phyloP scores from a whole-genome alignment of 2,113 vertebrate genomes.

The Prionailurus viverrinus region DNA sequence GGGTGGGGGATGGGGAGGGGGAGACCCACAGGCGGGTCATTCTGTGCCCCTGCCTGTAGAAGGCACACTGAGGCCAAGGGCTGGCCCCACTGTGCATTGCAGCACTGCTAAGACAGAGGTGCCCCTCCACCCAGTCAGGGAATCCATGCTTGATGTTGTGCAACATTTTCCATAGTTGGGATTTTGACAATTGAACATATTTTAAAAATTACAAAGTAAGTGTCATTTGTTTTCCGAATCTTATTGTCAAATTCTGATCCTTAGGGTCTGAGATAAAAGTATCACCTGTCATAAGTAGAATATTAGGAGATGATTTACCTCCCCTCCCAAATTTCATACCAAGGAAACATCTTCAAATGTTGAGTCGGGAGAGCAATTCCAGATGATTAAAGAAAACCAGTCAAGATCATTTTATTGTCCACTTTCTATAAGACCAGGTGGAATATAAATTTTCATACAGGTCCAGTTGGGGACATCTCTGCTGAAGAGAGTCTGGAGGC shows the following conservation, averaged over 20 bases:
- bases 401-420: background rate
- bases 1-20: background rate
- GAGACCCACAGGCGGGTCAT: conserved; percentile 39
- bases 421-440: background rate
- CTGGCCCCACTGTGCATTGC: background rate
- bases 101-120: background rate
- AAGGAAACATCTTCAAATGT: background rate
- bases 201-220: conserved; percentile 56
- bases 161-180: conserved; percentile 32
- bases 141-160: background rate
- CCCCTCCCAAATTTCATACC: conserved; percentile 11
- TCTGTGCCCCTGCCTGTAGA: conserved; percentile 63
- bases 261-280: conserved; percentile 65
- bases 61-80: background rate
- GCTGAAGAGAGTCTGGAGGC: background rate
- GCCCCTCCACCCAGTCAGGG: rapidly evolving
- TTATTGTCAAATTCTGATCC: conserved; percentile 49
- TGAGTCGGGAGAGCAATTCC: background rate
- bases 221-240: conserved; percentile 58
- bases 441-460: background rate
- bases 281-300: background rate
- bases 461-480: background rate
- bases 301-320: conserved; percentile 15
- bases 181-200: conserved; percentile 26
- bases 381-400: conserved; percentile 30